Evolutionary conservation across 2,888 invertebrate genomes (phyloP).

Genomic region (Arctia plantaginis): DNA sequence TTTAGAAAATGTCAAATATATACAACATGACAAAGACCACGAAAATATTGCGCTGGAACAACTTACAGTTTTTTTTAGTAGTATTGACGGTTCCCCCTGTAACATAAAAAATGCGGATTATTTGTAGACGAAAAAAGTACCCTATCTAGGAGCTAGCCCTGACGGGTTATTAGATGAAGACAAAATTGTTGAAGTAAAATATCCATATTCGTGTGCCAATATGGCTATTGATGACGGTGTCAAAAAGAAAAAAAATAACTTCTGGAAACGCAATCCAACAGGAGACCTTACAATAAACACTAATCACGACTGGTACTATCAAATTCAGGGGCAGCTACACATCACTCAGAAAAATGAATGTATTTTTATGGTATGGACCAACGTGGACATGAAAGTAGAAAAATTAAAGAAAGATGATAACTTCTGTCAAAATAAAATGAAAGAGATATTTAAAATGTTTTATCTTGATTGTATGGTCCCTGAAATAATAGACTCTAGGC

Average conservation of each 20-base stretch:
- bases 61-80: too few species aligned
- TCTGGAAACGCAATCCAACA: conserved; percentile 7
- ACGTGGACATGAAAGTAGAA: background rate
- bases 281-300: conserved; percentile 1
- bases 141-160: conserved; percentile 1
- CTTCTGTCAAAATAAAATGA: background rate
- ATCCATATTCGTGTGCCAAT: conserved; percentile 4
- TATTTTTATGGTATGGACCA: conserved; percentile 6
- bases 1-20: too few species aligned
- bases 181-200: too few species aligned
- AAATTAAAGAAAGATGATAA: background rate
- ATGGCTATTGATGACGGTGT: background rate
- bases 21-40: too few species aligned
- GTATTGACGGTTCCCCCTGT: too few species aligned
- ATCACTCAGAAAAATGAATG: background rate
- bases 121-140: background rate
- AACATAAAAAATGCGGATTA: too few species aligned
- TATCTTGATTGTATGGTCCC: too few species aligned
- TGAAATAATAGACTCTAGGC: too few species aligned
- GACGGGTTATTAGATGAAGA: conserved; percentile 4
- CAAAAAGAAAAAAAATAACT: background rate
- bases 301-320: conserved; percentile 2
- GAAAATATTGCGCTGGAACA: too few species aligned
- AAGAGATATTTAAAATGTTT: conserved; percentile 5
- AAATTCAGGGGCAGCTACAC: background rate